These are phyloP conservation scores for Pachypanchax playfairii DNA, from an alignment of 2,113 vertebrate genomes.

Conservation along the genomic window DNA sequence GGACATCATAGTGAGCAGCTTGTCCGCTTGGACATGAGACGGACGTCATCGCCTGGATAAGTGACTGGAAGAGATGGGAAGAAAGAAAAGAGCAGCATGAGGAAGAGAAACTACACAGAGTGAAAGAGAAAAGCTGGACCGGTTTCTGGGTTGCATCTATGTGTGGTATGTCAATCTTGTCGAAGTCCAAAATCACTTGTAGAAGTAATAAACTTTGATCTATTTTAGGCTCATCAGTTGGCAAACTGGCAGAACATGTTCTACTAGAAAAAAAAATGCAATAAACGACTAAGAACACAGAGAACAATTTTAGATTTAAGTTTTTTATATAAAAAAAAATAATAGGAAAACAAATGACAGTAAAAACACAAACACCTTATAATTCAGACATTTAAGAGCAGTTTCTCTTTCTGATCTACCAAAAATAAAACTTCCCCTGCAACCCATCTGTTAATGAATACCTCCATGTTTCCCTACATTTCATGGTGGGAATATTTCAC, in stretches of 20 bases:
- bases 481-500: no score
- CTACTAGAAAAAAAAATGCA: background rate
- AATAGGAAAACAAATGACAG: no score
- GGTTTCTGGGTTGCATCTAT: background rate
- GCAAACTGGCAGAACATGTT: conserved; percentile 13
- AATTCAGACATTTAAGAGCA: no score
- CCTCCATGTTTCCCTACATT: no score
- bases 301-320: background rate
- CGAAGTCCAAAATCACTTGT: conserved; percentile 2
- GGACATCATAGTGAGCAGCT: conserved; percentile 42
- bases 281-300: background rate
- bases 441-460: no score
- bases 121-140: background rate
- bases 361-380: no score
- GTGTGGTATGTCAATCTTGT: background rate
- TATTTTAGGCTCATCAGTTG: conserved; percentile 18
- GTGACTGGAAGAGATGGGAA: background rate
- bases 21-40: conserved; percentile 39
- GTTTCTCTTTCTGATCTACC: no score
- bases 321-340: background rate
- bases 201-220: conserved; percentile 14
- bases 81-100: conserved; percentile 57
- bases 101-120: conserved; percentile 53
- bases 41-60: conserved; percentile 60
- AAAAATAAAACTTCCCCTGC: no score